These are phyloP conservation scores for Ceratoteleas bidentatus DNA, from an alignment of 1,140 invertebrate species.

Conservation along the genomic window DNA sequence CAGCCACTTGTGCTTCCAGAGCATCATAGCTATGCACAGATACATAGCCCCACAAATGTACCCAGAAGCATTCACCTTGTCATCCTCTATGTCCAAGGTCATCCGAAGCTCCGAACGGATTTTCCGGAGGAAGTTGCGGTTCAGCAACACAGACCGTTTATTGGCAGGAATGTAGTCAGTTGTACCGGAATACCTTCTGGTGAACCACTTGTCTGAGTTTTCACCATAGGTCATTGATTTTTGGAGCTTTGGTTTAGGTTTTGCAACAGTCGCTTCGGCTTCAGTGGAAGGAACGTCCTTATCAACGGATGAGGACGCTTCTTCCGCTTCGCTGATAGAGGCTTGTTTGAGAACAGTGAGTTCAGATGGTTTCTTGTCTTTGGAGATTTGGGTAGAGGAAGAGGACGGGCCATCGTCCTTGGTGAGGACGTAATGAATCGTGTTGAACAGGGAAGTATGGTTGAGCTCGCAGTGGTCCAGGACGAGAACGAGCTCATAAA, in stretches of 20 bases:
- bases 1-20: slow-evolving; percentile 88
- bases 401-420: slow-evolving; percentile 46
- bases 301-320: neutral
- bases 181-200: slow-evolving; percentile 24
- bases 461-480: slow-evolving; percentile 74
- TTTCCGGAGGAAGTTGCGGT: slow-evolving; percentile 75
- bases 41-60: slow-evolving; percentile 87
- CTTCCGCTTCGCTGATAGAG: slow-evolving; percentile 6
- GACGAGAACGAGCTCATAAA: slow-evolving; percentile 81
- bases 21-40: slow-evolving; percentile 85
- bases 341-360: neutral
- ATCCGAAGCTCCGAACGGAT: slow-evolving; percentile 80
- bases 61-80: slow-evolving; percentile 81
- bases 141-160: slow-evolving; percentile 52
- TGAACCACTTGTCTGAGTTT: slow-evolving; percentile 58
- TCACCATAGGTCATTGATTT: slow-evolving; percentile 75
- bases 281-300: slow-evolving; percentile 12
- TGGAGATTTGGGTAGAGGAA: neutral
- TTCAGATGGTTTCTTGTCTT: neutral
- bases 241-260: slow-evolving; percentile 53
- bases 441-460: slow-evolving; percentile 74
- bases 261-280: slow-evolving; percentile 21
- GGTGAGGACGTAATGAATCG: slow-evolving; percentile 71
- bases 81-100: slow-evolving; percentile 78
- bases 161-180: slow-evolving; percentile 33